Evolutionary conservation across 2,113 vertebrate species (phyloP).

Genomic region (Corvus hawaiiensis): DNA sequence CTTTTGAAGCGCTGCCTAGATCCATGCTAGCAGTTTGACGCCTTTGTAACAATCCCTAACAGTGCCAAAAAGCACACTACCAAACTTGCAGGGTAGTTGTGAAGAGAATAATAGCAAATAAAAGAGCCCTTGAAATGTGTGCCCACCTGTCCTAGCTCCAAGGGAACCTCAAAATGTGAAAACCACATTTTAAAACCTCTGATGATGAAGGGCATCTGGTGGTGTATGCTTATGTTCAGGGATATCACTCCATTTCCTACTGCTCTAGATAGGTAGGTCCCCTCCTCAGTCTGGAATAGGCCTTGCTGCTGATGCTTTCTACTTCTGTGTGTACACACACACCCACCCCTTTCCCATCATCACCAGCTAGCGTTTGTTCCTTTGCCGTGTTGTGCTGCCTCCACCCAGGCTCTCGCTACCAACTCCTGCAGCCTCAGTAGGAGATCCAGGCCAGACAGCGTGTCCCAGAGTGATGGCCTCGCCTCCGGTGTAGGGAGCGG

Average conservation of each 20-base stretch:
- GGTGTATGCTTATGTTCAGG: fast-evolving
- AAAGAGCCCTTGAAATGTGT: background rate
- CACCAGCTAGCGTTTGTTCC: background rate
- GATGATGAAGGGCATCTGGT: background rate
- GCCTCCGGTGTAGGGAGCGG: fast-evolving
- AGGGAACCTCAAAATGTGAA: background rate
- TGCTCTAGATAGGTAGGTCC: background rate
- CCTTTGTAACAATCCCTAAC: background rate
- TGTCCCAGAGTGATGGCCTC: fast-evolving
- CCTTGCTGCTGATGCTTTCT: background rate
- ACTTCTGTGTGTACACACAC: fast-evolving
- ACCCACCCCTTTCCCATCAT: fast-evolving
- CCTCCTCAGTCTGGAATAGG: background rate
- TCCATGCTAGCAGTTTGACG: background rate
- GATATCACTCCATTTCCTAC: background rate
- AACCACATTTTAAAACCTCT: background rate
- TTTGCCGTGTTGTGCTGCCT: background rate
- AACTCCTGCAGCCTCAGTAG: fast-evolving
- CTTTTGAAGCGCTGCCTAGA: background rate
- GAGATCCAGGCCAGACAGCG: background rate
- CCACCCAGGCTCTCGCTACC: fast-evolving
- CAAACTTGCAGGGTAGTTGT: background rate
- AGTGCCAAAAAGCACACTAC: background rate
- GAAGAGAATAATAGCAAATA: background rate
- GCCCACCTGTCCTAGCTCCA: background rate